phyloP scores from a whole-genome alignment of 2,888 invertebrate genomes.

The Phaedon cochleariae region DNA sequence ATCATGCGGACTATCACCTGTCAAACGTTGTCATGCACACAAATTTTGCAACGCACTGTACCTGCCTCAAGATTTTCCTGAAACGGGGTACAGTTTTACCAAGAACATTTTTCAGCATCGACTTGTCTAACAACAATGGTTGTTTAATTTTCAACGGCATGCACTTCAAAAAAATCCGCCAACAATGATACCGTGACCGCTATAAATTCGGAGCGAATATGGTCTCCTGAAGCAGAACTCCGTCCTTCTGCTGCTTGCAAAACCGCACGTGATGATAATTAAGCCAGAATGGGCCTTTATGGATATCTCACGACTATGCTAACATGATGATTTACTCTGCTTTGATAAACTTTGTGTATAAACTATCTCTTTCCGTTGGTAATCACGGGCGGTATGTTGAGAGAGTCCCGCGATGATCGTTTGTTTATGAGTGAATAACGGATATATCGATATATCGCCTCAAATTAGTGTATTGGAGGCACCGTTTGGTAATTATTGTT shows the following conservation, averaged over 20 bases:
- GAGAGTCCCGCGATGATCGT: conserved; percentile 30
- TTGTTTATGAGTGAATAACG: conserved; percentile 20
- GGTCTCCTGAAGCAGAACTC: conserved; percentile 50
- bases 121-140: conserved; percentile 44
- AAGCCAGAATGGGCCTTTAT: conserved; percentile 59
- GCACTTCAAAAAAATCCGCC: conserved; percentile 41
- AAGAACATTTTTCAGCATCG: background rate
- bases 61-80: background rate
- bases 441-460: background rate
- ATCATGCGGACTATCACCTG: too few species aligned
- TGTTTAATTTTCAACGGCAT: conserved; percentile 45
- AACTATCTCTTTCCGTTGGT: conserved; percentile 55
- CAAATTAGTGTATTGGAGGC: background rate
- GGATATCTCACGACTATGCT: conserved; percentile 58
- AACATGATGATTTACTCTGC: conserved; percentile 59
- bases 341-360: conserved; percentile 60
- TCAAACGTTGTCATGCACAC: too few species aligned
- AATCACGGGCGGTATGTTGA: conserved; percentile 47
- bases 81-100: background rate
- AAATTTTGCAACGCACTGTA: too few species aligned
- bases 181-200: conserved; percentile 57
- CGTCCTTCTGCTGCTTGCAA: conserved; percentile 51
- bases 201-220: conserved; percentile 55
- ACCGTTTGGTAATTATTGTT: background rate
- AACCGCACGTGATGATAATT: conserved; percentile 61